Percentiles rank a stretch among this genome's conserved stretches.
These are phyloP conservation scores for Camarhynchus parvulus DNA, from an alignment of 2,113 vertebrate genomes.

Conservation along the genomic window DNA sequence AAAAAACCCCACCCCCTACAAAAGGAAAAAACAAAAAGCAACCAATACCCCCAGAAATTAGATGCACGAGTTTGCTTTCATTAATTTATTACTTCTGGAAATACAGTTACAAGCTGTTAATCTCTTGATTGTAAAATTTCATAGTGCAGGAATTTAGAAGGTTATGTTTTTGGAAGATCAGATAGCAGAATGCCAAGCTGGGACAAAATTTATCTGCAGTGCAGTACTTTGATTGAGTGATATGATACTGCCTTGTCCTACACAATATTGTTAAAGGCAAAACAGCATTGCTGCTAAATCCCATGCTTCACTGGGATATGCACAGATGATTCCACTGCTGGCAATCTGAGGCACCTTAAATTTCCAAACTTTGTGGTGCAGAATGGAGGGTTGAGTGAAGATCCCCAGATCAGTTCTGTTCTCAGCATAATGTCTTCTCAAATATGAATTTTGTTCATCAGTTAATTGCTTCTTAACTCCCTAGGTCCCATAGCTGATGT, in stretches of 20 bases:
- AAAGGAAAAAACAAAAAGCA: neutral
- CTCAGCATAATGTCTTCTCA: neutral
- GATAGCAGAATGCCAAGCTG: neutral
- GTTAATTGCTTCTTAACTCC: neutral
- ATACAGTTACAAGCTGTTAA: neutral
- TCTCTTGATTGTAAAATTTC: neutral
- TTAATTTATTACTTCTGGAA: neutral
- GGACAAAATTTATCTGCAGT: conserved; percentile 11
- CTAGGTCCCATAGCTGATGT: neutral
- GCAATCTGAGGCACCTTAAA: neutral
- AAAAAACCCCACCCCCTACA: rapidly evolving
- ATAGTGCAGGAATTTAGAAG: neutral
- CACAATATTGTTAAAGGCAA: neutral
- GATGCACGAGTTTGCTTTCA: neutral
- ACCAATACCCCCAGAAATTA: rapidly evolving
- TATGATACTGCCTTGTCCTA: neutral
- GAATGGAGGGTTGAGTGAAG: neutral
- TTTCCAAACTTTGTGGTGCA: neutral
- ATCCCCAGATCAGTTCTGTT: neutral
- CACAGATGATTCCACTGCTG: neutral
- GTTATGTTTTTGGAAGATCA: neutral
- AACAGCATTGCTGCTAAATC: neutral
- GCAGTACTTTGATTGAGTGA: neutral
- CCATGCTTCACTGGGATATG: neutral
- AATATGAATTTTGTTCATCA: neutral